Evolutionary conservation across 2,113 vertebrate species (phyloP), one percentile per base, ranked within the genome.

Genomic region (Etia nguti): DNA sequence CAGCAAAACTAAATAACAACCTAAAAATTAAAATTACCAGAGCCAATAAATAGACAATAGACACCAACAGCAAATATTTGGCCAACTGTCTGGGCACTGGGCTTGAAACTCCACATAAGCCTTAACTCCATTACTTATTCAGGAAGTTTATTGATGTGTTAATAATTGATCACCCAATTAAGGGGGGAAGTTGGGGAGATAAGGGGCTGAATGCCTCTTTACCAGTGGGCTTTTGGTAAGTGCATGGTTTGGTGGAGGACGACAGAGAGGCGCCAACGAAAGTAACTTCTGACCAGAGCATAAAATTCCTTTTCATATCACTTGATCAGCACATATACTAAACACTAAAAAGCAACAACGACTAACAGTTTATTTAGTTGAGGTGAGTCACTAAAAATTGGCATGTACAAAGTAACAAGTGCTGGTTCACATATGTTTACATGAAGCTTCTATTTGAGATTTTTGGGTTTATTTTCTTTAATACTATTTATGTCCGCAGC

Each of bases 141-240:
- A 95, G 93, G 94, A 95, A 89, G 83, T 94, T 94, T 95, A 96
- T 96, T 95, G 92, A 93, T 92, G 90, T 94, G 94, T 96, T 93
- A 96, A 96, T 96, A 96, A 96, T 96, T 96, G 85, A 96, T 96
- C 87, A 95, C 81, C 95, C 93, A 95, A 96, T 96, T 96, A 96
- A 90, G 90, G 93, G 85, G 90, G 29, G 92, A 85, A 85, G 94
- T 92, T 91, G 92, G 90, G 92, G 92, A 86, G 94, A 88, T 92
- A 87, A 24, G 91, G 93, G 91, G 88, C 85, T 89, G 89, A 89
- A 90, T 92, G 93, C 86, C 90, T 95, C 94, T 95, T 95, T 95
- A 95, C 94, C 92, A 95, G 94, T 93, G 93, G 92, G 93, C 95
- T 95, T 95, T 95, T 95, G 93, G 94, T 95, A 95, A 95, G 95